These are phyloP conservation scores for Panagrolaimus sp. DNA, from an alignment of 1,140 invertebrate genomes.

Conservation along the genomic window DNA sequence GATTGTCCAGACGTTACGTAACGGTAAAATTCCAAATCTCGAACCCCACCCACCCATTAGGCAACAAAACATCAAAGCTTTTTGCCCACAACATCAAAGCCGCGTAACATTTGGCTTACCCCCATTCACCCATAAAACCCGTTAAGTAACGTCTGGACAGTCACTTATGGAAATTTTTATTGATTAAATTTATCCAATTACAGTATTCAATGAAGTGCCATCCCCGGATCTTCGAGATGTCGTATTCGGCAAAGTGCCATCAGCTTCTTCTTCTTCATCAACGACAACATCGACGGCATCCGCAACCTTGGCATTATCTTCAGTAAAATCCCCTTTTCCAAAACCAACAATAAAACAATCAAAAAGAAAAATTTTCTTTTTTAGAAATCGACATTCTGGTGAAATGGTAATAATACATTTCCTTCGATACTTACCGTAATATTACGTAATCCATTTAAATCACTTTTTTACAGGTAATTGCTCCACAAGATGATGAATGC, in stretches of 20 bases:
- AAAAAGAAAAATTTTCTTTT: neutral
- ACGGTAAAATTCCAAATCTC: too few species aligned
- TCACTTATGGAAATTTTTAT: neutral
- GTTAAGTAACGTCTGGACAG: too few species aligned
- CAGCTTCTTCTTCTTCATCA: neutral
- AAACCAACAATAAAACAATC: neutral
- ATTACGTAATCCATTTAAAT: neutral
- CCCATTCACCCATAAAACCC: too few species aligned
- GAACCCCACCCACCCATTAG: neutral
- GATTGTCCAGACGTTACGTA: too few species aligned
- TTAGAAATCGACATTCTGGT: constrained; percentile 4
- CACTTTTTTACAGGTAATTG: neutral
- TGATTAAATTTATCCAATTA: neutral
- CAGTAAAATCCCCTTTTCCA: neutral
- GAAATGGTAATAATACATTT: neutral
- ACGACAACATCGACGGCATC: neutral
- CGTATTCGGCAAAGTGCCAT: neutral
- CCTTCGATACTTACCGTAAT: neutral
- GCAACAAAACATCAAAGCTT: too few species aligned
- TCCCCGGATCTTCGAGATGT: neutral
- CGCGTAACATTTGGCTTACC: too few species aligned
- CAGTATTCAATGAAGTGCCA: neutral
- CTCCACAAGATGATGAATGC: neutral
- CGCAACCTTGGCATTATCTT: neutral
- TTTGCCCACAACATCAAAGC: too few species aligned